These are phyloP conservation scores for Rhogogaster chlorosoma DNA, from an alignment of 2,888 invertebrate species.

Conservation along the genomic window DNA sequence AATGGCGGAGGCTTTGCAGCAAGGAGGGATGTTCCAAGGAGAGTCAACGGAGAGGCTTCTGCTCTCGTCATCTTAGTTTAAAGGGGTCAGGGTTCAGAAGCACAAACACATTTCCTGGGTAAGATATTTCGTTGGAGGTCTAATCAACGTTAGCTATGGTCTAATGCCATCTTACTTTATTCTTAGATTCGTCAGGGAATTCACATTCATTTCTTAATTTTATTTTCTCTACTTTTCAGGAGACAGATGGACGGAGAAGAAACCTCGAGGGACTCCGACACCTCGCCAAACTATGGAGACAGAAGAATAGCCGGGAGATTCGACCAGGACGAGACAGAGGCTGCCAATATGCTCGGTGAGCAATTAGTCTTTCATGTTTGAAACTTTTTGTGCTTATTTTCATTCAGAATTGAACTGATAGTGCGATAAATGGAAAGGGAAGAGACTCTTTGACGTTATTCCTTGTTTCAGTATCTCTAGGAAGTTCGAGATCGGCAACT, in stretches of 20 bases:
- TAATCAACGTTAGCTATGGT: not conserved
- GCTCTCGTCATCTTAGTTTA: conserved; percentile 96
- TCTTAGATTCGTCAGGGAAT: not conserved
- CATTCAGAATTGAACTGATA: not conserved
- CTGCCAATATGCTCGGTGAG: conserved; percentile 95
- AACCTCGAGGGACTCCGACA: conserved; percentile 94
- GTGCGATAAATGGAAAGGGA: not conserved
- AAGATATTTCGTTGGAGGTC: conserved; percentile 53
- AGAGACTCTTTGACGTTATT: not conserved
- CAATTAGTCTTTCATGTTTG: conserved; percentile 62
- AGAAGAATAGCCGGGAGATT: conserved; percentile 89
- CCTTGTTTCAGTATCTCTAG: conserved; percentile 87
- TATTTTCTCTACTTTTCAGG: conserved; percentile 71
- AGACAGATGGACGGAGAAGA: conserved; percentile 89
- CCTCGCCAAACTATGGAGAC: conserved; percentile 89
- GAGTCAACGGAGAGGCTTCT: conserved; percentile 97
- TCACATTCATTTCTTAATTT: conserved; percentile 10
- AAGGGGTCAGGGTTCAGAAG: conserved; percentile 82
- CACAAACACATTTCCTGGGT: conserved; percentile 72
- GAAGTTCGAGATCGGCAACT: conserved; percentile 95
- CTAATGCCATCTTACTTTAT: not conserved
- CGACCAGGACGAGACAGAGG: conserved; percentile 97
- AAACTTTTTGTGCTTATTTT: conserved; percentile 50
- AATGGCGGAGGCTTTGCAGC: conserved; percentile 98
- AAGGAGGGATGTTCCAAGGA: conserved; percentile 97